Base-by-base conservation (phyloP, 92 coral and sea anemone species). In the Desmophyllum pertusum region DNA sequence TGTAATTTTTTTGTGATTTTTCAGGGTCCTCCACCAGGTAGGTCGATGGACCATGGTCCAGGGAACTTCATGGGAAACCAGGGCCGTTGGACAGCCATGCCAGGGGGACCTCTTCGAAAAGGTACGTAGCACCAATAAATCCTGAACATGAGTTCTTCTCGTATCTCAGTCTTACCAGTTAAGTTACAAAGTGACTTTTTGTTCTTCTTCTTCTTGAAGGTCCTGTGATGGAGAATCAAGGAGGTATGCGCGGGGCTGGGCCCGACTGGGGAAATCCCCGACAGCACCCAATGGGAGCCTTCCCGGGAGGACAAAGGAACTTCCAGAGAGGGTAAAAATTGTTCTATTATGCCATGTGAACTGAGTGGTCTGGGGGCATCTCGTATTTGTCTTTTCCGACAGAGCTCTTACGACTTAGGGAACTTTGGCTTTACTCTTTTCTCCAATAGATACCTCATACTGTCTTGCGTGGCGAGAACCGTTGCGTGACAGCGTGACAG, bases 241-340 rank as follows among this genome's bases (percentile, higher is more conserved):
- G 89, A 33, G 95, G 93, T 11, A 86, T 92, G 65, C 92, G 98
- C 7, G 97, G 97, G 29, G 90, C 86, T 69, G 89, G 91, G 36
- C 95, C 95, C 4, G 94, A 92, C 79, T 96, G 99, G 99, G 89
- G 86, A 31, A 89, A 87, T 70, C 99, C 92, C 42, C 98, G 98
- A 10, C 94, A 90, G 76, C 90, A 91, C 31, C 88, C 88, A 63
- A 89, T 92, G 19, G 95, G 95, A 31, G 95, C 97, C 37, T 96
- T 96, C 71, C 93, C 98, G 33, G 99, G 95, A 42, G 99, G 95
- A 42, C 98, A 95, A 81, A 88, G 99, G 86, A 94, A 93, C 36
- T 96, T 96, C 79, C 99, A 94, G 77, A 84, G 99, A 85, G 94
- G 96, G 99, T 94, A 76, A 89, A 30, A 53, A 6, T 52, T 23